Evolutionary conservation across 2,888 invertebrate genomes (phyloP).

Genomic region (Cataglyphis livida): DNA sequence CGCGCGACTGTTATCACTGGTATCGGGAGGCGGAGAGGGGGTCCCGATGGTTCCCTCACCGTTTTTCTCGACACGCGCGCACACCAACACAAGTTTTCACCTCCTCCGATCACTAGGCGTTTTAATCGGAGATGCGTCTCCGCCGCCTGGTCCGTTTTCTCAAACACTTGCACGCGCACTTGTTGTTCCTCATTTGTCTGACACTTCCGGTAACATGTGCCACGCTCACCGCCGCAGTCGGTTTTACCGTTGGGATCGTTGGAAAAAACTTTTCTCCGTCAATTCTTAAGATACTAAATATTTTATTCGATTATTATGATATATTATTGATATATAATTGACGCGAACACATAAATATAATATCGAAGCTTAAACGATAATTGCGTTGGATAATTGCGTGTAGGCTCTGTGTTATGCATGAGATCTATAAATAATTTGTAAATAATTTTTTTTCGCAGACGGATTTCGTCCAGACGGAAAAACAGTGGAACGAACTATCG

Average conservation of each 20-base stretch:
- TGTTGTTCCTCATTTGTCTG: conserved; percentile 73
- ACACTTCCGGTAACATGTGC: conserved; percentile 27
- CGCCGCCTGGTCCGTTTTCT: conserved; percentile 75
- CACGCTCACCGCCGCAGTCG: not conserved
- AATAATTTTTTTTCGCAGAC: conserved; percentile 32
- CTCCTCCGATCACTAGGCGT: conserved; percentile 30
- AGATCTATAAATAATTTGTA: conserved; percentile 48
- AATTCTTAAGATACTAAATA: not conserved
- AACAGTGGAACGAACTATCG: conserved; percentile 41
- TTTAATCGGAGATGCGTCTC: conserved; percentile 54
- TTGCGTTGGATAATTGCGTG: conserved; percentile 13
- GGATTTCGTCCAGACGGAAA: conserved; percentile 57
- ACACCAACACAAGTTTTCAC: conserved; percentile 21
- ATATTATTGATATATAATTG: not conserved
- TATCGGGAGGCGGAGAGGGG: not conserved
- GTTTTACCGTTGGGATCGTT: not conserved
- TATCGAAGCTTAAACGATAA: conserved; percentile 14
- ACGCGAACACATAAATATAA: not conserved
- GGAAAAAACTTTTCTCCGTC: not conserved
- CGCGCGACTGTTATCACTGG: conserved; percentile 55
- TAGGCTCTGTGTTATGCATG: not conserved
- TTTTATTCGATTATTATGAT: not conserved
- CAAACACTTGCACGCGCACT: conserved; percentile 73
- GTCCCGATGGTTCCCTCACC: not conserved
- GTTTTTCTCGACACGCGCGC: not conserved